phyloP scores from a whole-genome alignment of 2,113 vertebrate genomes.

The Mesoclemmys tuberculata region DNA sequence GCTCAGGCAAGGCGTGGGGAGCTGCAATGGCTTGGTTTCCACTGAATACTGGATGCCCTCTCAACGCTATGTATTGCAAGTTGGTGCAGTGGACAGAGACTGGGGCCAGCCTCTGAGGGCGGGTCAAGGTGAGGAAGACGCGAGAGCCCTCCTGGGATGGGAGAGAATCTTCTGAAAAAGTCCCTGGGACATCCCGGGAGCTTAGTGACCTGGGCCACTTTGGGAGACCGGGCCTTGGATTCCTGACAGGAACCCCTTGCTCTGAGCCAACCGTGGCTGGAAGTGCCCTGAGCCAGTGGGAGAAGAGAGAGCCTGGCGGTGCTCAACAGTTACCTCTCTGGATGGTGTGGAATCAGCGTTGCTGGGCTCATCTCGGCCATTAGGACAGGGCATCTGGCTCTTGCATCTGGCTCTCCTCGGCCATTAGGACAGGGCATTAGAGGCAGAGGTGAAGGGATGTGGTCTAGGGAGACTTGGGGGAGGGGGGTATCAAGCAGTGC shows the following conservation, averaged over 20 bases:
- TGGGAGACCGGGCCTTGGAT: background rate
- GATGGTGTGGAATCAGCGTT: background rate
- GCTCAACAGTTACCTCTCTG: background rate
- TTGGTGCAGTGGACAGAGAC: background rate
- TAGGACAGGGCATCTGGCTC: rapidly evolving
- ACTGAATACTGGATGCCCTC: background rate
- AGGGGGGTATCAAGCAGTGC: background rate
- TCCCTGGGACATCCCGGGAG: background rate
- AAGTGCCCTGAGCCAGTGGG: background rate
- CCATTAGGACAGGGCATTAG: rapidly evolving
- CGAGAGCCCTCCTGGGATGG: background rate
- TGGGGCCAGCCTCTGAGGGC: background rate
- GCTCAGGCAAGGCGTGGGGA: too few species aligned
- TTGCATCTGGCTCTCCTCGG: background rate
- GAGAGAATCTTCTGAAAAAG: background rate
- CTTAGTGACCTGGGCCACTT: background rate
- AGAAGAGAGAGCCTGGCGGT: background rate
- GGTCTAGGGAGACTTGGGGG: background rate
- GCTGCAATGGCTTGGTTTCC: background rate
- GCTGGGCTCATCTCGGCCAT: background rate
- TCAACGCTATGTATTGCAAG: background rate
- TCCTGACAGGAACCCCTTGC: background rate
- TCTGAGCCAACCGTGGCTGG: background rate
- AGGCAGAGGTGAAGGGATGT: background rate
- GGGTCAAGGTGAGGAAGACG: background rate